Evolutionary conservation across 2,797 vertebrate species (phyloP).

Genomic region (Sciurus carolinensis): DNA sequence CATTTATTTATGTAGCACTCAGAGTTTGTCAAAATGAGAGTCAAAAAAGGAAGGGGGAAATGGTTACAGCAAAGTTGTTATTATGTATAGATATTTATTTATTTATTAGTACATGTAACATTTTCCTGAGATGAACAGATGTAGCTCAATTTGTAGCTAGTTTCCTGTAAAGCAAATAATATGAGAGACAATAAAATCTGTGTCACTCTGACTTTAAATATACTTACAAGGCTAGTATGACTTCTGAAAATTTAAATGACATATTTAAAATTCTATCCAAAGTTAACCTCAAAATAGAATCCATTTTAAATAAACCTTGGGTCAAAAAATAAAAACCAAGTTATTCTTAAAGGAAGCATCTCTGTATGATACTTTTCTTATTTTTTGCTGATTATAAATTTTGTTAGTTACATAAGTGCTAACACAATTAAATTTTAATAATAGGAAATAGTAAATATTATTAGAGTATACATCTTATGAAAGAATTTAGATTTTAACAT

Average conservation of each 20-base stretch:
- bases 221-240: not conserved
- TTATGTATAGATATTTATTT: not conserved
- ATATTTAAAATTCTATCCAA: not conserved
- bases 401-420: not conserved
- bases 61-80: not conserved
- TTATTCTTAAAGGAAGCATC: not conserved
- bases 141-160: not conserved
- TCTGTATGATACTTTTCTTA: not conserved
- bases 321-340: not conserved
- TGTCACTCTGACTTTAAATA: constrained; percentile 34
- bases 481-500: not conserved
- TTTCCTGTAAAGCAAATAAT: not conserved
- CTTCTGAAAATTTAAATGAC: constrained; percentile 1
- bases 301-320: not conserved
- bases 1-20: not conserved
- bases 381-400: not conserved
- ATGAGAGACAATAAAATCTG: not conserved
- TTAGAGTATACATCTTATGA: not conserved
- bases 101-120: not conserved
- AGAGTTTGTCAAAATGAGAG: not conserved
- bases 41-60: not conserved
- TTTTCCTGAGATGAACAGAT: not conserved
- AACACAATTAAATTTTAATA: not conserved
- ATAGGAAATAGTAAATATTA: not conserved
- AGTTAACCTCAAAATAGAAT: constrained; percentile 35